phyloP scores from a whole-genome alignment of 2,797 vertebrate genomes.

The Pelobates cultripes region DNA sequence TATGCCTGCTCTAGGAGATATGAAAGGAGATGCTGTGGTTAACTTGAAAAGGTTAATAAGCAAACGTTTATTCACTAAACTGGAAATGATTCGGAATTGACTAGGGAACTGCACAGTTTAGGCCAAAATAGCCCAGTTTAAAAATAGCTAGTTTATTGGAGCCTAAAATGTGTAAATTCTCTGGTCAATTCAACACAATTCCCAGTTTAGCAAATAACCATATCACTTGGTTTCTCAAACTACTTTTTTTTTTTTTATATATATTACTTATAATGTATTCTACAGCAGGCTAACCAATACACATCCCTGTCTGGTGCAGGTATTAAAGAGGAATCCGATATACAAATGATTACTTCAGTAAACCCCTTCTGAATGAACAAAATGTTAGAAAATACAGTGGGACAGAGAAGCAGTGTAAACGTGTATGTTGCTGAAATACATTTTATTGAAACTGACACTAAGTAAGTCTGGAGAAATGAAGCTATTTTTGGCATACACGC shows the following conservation, averaged over 20 bases:
- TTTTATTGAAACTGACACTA: conserved; percentile 53
- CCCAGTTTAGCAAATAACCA: no score
- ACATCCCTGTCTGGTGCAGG: conserved; percentile 29
- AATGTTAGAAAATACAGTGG: conserved; percentile 30
- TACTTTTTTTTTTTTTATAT: conserved; percentile 12
- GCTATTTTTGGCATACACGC: conserved; percentile 29
- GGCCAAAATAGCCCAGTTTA: no score
- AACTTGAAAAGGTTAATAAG: no score
- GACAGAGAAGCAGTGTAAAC: conserved; percentile 33
- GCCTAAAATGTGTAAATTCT: no score
- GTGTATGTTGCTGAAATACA: conserved; percentile 26
- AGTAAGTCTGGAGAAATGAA: conserved; percentile 44
- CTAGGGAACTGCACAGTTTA: no score
- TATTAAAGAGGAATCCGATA: conserved; percentile 39
- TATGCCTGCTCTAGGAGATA: no score
- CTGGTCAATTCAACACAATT: no score
- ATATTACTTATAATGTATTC: conserved; percentile 22
- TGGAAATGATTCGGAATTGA: no score
- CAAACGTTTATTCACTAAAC: no score
- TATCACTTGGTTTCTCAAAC: no score
- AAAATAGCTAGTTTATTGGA: no score
- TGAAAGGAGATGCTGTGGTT: no score
- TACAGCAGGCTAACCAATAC: conserved; percentile 22
- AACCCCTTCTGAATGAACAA: conserved; percentile 1
- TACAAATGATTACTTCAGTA: conserved; percentile 27